Base-by-base conservation (phyloP, 2,797 vertebrate species). In the Tapera naevia region DNA sequence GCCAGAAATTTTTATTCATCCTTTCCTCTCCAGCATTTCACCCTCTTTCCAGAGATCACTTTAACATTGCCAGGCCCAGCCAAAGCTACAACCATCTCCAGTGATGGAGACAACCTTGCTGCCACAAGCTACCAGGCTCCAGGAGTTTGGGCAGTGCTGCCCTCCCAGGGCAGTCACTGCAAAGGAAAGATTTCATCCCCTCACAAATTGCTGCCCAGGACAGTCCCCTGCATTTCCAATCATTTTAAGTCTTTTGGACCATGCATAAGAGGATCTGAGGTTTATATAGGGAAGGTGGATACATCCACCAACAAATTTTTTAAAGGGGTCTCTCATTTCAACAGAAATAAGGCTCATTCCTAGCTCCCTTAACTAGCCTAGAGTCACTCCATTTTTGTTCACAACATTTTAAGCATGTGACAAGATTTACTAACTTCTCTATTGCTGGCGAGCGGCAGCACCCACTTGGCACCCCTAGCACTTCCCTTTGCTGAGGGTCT, bases 61-160 rank as follows among this genome's bases (percentile, higher is more conserved):
- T 24, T 0, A 0, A 79, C 28, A 16, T 8, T 37, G 43, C 32
- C 37, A 43, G 7, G 50, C 62, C 48, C 25, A 62, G 37, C 5
- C 30, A 67, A 57, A 45, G 33, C 17, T 32, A n/a, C 0, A 0
- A 28, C 12, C 48, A 22, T 4, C 18, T 73, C 66, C 23, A 64
- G 14, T 2, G 3, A 11, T 28, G 48, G 32, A 15, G 13, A 51
- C 16, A 2, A 1, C 11, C 17, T 45, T 37, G 3, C 3, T 0
- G 6, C 43, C 17, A 17, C 35, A 91, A 80, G 15, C 3, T 17
- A 45, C 9, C 13, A 17, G 11, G n/a, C 78, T 39, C 30, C 22
- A 28, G 28, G 61, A 64, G 19, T 45, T 14, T 33, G 2, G 9
- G 30, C 28, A 84, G 9, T 17, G 3, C 28, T 91, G 66, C 21